Conservation (phyloP, 2,113 vertebrate species). For the Neolamprologus modestus region DNA sequence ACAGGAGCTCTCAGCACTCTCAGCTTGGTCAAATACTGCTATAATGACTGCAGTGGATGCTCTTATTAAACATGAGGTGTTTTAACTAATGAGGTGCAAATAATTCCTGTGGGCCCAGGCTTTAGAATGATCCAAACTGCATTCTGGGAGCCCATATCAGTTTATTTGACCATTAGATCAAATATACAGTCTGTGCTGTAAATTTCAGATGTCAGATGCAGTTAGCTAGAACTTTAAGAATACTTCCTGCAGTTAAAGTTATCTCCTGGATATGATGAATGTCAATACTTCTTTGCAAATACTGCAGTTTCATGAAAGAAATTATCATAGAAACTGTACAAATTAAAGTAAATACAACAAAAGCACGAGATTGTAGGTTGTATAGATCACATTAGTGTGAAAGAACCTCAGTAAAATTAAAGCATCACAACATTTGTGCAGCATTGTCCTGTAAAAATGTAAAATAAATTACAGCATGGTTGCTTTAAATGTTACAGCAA, state of each 20-base stretch:
- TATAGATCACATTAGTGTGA: not conserved
- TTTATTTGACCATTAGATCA: not conserved
- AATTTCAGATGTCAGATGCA: not conserved
- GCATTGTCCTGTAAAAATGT: not conserved
- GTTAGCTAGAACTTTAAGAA: not conserved
- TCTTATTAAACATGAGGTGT: not conserved
- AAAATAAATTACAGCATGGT: not conserved
- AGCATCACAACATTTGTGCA: not conserved
- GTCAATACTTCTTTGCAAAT: not conserved
- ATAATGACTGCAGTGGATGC: not conserved
- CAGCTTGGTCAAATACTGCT: not conserved
- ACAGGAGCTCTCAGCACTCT: not conserved
- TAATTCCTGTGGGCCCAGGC: not conserved
- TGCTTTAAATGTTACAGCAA: not conserved
- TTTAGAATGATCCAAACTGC: not conserved
- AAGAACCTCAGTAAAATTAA: not conserved
- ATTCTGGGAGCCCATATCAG: not conserved
- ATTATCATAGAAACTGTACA: not conserved
- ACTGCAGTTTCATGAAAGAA: not conserved
- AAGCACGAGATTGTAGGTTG: fast-evolving
- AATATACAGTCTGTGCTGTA: not conserved
- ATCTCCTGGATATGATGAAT: not conserved
- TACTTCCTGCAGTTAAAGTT: not conserved
- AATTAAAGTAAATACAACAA: not conserved
- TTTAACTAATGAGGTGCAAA: not conserved